Evolutionary conservation across 2,113 vertebrate genomes (phyloP), one percentile per base, ranked within the genome.

Genomic region (Syngnathoides biaculeatus): DNA sequence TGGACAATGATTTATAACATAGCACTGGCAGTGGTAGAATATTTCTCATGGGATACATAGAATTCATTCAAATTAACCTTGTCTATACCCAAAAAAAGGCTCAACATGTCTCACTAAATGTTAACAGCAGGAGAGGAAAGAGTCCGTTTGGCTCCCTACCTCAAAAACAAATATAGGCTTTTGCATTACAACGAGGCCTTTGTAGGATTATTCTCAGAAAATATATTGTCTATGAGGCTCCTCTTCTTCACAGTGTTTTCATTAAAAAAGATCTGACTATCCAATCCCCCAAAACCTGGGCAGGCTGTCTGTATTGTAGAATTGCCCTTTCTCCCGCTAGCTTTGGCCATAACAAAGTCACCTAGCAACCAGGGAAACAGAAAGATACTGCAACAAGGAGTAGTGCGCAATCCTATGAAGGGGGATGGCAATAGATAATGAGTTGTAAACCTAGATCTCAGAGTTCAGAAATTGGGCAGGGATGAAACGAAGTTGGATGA

Each of bases 341-440:
- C 83, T 78, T 74, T 59, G 60, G 65, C 73, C 67, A 53, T 71
- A 86, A 88, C 83, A 88, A 84, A 77, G 80, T 82, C 75, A 78
- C 90, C 84, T 90, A 89, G 91, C 88, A 92, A 92, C 89, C 60
- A 2, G 77, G 68, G 69, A 60, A 65, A 74, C 77, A 77, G 56
- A 57, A 74, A 78, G 72, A 67, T 15, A 62, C 38, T 5, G 22
- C 38, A 43, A 40, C 60, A 42, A 22, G 12, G 22, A 39, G 26
- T 35, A 15, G 27, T 7, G 38, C 14, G 20, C 13, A 24, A 61
- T 22, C 38, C 12, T 39, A 14, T 20, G 9, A 42, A 48, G 66
- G 62, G 61, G 56, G 71, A 50, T 20, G 42, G 7, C 62, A 76
- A 60, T 47, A 77, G 72, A 56, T 62, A 57, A 68, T 43, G 65